Evolutionary conservation across 2,113 vertebrate genomes (phyloP).

Genomic region (Hystrix brachyura): DNA sequence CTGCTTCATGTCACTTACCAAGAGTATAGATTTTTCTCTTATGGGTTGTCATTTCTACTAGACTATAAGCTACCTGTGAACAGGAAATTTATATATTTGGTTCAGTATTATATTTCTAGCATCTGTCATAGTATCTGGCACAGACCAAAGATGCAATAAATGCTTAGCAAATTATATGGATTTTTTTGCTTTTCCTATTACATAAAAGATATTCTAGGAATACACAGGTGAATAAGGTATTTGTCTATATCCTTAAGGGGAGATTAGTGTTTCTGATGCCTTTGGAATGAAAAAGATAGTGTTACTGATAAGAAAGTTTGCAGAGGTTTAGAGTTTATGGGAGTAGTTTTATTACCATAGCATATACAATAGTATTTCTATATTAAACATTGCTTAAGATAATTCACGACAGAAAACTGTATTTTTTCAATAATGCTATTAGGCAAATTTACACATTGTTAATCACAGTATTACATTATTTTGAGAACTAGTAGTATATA

Average conservation of each 20-base stretch:
- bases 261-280: background rate
- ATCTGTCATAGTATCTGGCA: background rate
- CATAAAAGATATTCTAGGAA: background rate
- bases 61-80: background rate
- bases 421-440: constrained; percentile 36
- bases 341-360: background rate
- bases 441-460: background rate
- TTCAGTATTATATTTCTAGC: background rate
- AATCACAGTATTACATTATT: constrained; percentile 3
- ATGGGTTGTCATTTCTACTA: constrained; percentile 1
- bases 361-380: background rate
- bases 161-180: background rate
- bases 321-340: background rate
- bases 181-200: background rate
- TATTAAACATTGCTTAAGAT: background rate
- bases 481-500: background rate
- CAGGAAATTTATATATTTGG: constrained; percentile 14
- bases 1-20: constrained; percentile 18
- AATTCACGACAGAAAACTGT: constrained; percentile 5
- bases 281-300: background rate
- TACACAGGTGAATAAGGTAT: background rate
- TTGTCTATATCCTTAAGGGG: background rate
- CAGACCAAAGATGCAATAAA: background rate
- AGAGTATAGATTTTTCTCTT: background rate
- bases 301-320: background rate